Conservation (phyloP, 2,113 vertebrate genomes). For the Irena cyanogastra region DNA sequence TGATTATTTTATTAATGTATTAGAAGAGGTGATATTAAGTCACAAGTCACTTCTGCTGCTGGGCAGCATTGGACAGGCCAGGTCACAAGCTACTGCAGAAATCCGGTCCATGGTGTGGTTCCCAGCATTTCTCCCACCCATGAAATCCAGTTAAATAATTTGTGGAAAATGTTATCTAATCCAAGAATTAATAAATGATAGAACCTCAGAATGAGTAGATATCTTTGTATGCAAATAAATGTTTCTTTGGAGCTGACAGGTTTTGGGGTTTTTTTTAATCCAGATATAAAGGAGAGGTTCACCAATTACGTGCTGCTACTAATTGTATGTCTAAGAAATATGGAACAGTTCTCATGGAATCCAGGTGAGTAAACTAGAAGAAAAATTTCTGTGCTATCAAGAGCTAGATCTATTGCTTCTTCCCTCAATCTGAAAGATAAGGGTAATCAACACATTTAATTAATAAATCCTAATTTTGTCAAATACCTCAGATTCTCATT, state of each 20-base stretch:
- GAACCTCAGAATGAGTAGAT: background rate
- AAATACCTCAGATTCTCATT: background rate
- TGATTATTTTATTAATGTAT: background rate
- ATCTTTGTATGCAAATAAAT: background rate
- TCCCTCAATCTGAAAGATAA: background rate
- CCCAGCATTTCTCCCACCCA: background rate
- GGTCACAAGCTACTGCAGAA: background rate
- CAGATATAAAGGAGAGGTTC: slow-evolving; percentile 98
- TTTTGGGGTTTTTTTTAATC: slow-evolving; percentile 20
- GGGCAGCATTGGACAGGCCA: rapidly evolving
- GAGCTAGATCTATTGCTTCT: background rate
- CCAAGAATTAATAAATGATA: background rate
- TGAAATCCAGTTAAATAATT: background rate
- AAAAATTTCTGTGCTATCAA: background rate
- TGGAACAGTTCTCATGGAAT: slow-evolving; percentile 99
- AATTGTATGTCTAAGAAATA: slow-evolving; percentile 97
- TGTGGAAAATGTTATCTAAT: background rate
- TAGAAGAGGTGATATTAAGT: background rate
- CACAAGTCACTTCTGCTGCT: background rate
- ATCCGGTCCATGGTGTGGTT: background rate
- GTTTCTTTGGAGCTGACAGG: background rate
- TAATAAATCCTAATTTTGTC: background rate
- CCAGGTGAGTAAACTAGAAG: slow-evolving; percentile 75
- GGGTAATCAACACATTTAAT: background rate
- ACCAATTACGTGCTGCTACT: slow-evolving; percentile 92